These are phyloP conservation scores for Lepeophtheirus nordmannii DNA, from an alignment of 2,888 invertebrate genomes.

Conservation along the genomic window DNA sequence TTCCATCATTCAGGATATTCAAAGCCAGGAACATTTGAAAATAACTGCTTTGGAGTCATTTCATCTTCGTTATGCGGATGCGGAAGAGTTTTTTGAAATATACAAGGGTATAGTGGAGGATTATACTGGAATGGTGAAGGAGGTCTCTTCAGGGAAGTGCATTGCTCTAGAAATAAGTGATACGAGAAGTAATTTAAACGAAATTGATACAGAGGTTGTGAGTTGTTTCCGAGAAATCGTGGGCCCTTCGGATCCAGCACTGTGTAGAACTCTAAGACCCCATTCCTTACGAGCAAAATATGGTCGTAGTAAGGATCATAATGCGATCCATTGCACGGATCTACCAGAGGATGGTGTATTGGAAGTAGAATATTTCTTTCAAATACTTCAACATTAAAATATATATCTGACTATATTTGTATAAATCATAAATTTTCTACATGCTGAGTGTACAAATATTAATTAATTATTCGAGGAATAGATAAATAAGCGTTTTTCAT, in stretches of 20 bases:
- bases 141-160: constrained; percentile 9
- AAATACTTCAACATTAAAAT: constrained; percentile 9
- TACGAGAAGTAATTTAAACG: neutral
- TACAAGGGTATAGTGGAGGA: constrained; percentile 57
- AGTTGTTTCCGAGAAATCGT: constrained; percentile 56
- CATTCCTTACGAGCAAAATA: constrained; percentile 65
- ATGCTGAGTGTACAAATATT: too few species aligned
- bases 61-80: constrained; percentile 59
- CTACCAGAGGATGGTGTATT: constrained; percentile 66
- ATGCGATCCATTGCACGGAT: constrained; percentile 87
- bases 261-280: constrained; percentile 66
- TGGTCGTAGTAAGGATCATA: constrained; percentile 63
- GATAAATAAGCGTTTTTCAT: too few species aligned
- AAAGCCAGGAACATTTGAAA: constrained; percentile 47
- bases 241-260: constrained; percentile 80
- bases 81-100: constrained; percentile 79
- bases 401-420: neutral
- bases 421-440: too few species aligned
- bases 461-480: too few species aligned
- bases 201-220: constrained; percentile 30
- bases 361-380: constrained; percentile 43
- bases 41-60: constrained; percentile 66
- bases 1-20: constrained; percentile 10
- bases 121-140: constrained; percentile 30
- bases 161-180: constrained; percentile 12